phyloP scores from a whole-genome alignment of 2,888 invertebrate species.

The Urechis unicinctus region DNA sequence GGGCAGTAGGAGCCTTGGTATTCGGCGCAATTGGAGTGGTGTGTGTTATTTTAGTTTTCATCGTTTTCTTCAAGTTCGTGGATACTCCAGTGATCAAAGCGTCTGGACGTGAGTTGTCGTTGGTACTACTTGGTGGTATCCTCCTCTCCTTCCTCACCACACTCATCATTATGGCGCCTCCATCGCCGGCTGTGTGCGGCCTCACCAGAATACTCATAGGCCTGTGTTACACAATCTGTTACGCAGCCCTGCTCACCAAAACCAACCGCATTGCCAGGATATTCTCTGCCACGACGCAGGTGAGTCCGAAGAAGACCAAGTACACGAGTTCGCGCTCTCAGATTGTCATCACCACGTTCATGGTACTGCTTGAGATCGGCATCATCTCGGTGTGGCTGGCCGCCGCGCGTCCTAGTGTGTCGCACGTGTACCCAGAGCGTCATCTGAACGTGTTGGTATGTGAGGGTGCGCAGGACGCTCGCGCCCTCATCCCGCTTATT shows the following conservation, averaged over 20 bases:
- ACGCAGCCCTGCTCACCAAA: constrained; percentile 57
- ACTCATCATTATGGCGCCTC: constrained; percentile 55
- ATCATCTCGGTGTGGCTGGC: constrained; percentile 55
- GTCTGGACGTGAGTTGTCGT: constrained; percentile 56
- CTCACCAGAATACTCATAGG: constrained; percentile 56
- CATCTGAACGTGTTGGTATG: constrained; percentile 42
- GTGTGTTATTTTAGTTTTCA: constrained; percentile 51
- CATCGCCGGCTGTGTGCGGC: constrained; percentile 53
- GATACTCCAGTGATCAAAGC: constrained; percentile 59
- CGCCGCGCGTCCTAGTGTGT: constrained; percentile 51
- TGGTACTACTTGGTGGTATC: constrained; percentile 53
- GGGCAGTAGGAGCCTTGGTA: constrained; percentile 48
- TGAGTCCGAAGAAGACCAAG: constrained; percentile 48
- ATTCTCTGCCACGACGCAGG: constrained; percentile 46
- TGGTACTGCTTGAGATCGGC: constrained; percentile 53
- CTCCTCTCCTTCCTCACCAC: constrained; percentile 55
- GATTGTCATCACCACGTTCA: constrained; percentile 54
- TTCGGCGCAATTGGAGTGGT: constrained; percentile 52
- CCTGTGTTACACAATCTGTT: constrained; percentile 56
- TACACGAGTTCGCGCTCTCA: constrained; percentile 52
- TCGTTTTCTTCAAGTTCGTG: constrained; percentile 54
- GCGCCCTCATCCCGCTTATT: constrained; percentile 54
- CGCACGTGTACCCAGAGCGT: constrained; percentile 46
- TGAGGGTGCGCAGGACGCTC: constrained; percentile 53
- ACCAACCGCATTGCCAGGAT: constrained; percentile 58